Evolutionary conservation across 2,888 invertebrate genomes (phyloP), one percentile per base, ranked within the genome.

Genomic region (Agonopterix subpropinquella): DNA sequence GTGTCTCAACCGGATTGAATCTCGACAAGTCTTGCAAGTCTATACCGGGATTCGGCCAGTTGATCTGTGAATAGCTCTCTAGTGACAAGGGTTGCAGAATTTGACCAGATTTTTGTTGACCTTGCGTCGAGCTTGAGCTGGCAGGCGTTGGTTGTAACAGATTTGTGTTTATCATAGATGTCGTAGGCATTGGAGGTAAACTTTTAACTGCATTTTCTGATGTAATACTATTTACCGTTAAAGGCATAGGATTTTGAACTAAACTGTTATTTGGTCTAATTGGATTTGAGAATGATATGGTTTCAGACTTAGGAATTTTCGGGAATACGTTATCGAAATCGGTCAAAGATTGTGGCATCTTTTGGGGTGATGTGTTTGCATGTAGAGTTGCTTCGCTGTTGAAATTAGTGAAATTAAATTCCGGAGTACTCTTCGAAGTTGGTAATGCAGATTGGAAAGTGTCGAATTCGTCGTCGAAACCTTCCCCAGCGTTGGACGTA

Each of bases 21-120:
- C 84, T 67, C 1, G 89, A 87, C 3, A 89, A 69, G 64, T 89
- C 88, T 61, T 89, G 88, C 48, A 88, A 72, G 59, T 88, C 81
- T 57, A 89, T 80, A 15, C 92, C 92, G 10, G 92, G 91, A 65
- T 91, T 90, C 3, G 91, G 91, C 92, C 92, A 92, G 64, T 91
- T 91, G 43, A 92, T 91, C 67, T 90, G 86, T 1, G 90, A 89
- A 62, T 79, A 88, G 56, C 87, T 82, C 61, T 89, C 89, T 56
- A 89, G 62, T 7, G 89, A 85, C 35, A 89, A 59, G 0, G 89
- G 89, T 57, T 89, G 86, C 49, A 89, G 62, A 61, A 89, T 89
- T 75, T 89, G 89, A n/a, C 68, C 70, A 36, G 73, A 60, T 51
- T 76, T 79, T 53, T 77, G 73, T 54, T 77, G 76, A 54, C 44